Conservation (phyloP, 2,888 invertebrate species). For the Hemithea aestivaria region DNA sequence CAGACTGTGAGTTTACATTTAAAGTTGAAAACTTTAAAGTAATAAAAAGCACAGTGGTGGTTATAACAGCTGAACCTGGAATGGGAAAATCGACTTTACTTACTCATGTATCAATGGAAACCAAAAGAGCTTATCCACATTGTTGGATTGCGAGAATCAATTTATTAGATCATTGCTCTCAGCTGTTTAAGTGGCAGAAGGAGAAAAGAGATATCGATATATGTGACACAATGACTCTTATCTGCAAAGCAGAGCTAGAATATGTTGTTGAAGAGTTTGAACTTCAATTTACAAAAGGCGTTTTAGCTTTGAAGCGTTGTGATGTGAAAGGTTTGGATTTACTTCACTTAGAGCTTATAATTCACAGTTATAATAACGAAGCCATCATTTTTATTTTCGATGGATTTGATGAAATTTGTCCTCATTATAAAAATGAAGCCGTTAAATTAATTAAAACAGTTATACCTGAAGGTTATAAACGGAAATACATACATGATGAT, state of each 20-base stretch:
- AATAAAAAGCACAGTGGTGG: not conserved
- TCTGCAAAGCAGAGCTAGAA: conserved; percentile 4
- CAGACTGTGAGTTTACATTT: not conserved
- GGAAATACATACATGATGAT: too few species aligned
- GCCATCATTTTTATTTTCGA: conserved; percentile 6
- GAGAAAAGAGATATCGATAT: conserved; percentile 1
- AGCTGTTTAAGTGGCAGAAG: conserved; percentile 3
- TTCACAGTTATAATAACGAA: conserved; percentile 7
- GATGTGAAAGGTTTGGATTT: conserved; percentile 1
- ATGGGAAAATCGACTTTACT: conserved; percentile 13
- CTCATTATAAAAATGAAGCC: conserved; percentile 6
- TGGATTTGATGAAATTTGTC: conserved; percentile 13
- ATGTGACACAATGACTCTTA: conserved; percentile 4
- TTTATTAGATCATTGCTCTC: conserved; percentile 4
- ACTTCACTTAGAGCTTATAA: conserved; percentile 3
- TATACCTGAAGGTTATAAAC: not conserved
- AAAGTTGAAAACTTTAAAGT: not conserved
- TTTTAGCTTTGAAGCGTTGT: conserved; percentile 1
- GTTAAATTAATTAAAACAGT: conserved; percentile 2
- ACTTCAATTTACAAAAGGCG: not conserved
- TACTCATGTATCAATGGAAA: conserved; percentile 7
- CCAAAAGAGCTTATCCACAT: conserved; percentile 1
- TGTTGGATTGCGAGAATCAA: conserved; percentile 9
- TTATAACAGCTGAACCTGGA: conserved; percentile 21
- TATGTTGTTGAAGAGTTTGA: conserved; percentile 1